These are phyloP conservation scores for Neolamprologus ventralis DNA, from an alignment of 2,113 vertebrate species.

Conservation along the genomic window DNA sequence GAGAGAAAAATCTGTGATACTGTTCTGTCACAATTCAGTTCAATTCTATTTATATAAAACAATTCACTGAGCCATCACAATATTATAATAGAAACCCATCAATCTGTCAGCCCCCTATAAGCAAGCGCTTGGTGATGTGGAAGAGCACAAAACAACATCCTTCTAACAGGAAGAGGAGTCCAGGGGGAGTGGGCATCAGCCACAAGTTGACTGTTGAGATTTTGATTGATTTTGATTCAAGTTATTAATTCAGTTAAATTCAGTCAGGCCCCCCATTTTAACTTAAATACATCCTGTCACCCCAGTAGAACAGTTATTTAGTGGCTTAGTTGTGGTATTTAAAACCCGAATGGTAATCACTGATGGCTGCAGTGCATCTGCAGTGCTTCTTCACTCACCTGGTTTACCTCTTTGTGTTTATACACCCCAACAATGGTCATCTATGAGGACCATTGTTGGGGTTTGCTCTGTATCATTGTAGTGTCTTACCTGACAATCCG, in stretches of 20 bases:
- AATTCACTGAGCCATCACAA: neutral
- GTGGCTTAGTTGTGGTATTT: neutral
- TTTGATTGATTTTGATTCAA: neutral
- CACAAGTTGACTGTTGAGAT: neutral
- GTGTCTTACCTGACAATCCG: neutral
- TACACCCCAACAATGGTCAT: neutral
- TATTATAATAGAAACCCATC: neutral
- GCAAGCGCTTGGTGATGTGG: neutral
- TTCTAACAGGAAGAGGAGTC: neutral
- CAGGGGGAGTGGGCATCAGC: neutral
- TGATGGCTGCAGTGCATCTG: neutral
- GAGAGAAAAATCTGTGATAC: neutral
- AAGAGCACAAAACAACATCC: neutral
- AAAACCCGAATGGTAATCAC: neutral
- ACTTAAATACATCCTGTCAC: neutral
- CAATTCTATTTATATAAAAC: neutral
- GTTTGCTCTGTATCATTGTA: neutral
- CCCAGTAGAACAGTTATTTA: neutral
- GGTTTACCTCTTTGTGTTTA: neutral
- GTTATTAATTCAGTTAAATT: neutral
- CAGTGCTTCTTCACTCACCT: neutral
- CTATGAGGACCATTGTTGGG: neutral
- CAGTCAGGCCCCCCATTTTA: neutral
- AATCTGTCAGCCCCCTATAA: neutral
- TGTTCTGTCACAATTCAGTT: neutral